phyloP scores from a whole-genome alignment of 2,888 invertebrate species.

The Caenorhabditis angaria region DNA sequence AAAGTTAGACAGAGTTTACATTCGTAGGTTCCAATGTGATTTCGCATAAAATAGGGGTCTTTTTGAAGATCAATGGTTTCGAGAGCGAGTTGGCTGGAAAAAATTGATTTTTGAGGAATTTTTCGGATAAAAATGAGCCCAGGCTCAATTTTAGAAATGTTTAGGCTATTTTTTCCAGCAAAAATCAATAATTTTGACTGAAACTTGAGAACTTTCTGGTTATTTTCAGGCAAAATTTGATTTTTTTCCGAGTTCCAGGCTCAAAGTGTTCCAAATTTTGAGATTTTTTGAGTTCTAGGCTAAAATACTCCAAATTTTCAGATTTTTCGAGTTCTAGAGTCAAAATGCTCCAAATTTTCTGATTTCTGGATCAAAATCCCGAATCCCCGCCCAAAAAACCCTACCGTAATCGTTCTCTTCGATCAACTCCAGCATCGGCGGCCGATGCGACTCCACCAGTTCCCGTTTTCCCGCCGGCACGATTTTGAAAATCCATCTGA shows the following conservation, averaged over 20 bases:
- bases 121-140: too few relatives aligned
- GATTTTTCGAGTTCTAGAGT: too few relatives aligned
- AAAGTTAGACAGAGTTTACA: conserved; percentile 97
- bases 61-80: conserved; percentile 99
- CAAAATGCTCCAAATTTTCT: background rate
- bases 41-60: conserved; percentile 99
- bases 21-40: conserved; percentile 96
- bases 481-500: conserved; percentile 96
- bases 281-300: background rate
- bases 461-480: conserved; percentile 99
- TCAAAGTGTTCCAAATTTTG: background rate
- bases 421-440: conserved; percentile 96
- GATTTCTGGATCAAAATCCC: too few relatives aligned
- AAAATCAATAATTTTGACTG: too few relatives aligned
- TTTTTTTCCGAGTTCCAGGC: too few relatives aligned
- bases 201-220: too few relatives aligned
- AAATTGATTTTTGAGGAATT: conserved; percentile 62
- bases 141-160: background rate
- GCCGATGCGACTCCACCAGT: conserved; percentile 98
- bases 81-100: conserved; percentile 91
- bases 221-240: too few relatives aligned
- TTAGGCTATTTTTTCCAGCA: too few relatives aligned
- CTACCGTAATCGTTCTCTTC: conserved; percentile 73
- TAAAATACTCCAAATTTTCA: background rate
- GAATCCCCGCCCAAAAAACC: too few relatives aligned